phyloP scores from a whole-genome alignment of 2,797 vertebrate species.

The Sternarchorhynchus goeldii region DNA sequence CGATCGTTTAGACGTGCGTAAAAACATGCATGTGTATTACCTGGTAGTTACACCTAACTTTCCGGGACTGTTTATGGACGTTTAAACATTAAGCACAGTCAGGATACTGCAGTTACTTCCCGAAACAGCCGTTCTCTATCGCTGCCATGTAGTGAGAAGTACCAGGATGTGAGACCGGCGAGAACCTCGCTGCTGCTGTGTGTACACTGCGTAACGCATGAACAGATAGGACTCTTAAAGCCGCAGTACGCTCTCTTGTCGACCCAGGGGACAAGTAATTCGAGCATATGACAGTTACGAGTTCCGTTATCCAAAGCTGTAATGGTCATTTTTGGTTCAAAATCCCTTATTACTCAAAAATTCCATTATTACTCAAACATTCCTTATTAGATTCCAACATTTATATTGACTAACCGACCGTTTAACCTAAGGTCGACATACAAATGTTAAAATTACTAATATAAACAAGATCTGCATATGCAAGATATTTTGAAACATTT shows the following conservation, averaged over 20 bases:
- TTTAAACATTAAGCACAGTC: conserved; percentile 63
- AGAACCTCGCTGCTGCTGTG: conserved; percentile 25
- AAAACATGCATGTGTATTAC: conserved; percentile 72
- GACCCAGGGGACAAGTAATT: neutral
- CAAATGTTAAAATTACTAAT: too few relatives aligned
- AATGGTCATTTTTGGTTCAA: too few relatives aligned
- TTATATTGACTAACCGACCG: too few relatives aligned
- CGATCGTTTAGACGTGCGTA: conserved; percentile 11
- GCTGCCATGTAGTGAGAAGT: conserved; percentile 76
- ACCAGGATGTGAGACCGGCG: conserved; percentile 77
- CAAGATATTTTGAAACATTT: too few relatives aligned
- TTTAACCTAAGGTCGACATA: too few relatives aligned
- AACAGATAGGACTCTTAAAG: conserved; percentile 57
- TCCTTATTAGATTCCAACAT: too few relatives aligned
- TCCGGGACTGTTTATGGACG: conserved; percentile 70
- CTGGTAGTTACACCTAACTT: conserved; percentile 71
- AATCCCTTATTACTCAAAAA: too few relatives aligned
- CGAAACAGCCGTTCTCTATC: conserved; percentile 63
- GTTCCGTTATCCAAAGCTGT: too few relatives aligned
- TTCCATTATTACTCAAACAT: too few relatives aligned
- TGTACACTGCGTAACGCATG: conserved; percentile 55
- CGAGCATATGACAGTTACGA: neutral
- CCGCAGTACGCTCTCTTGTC: conserved; percentile 22
- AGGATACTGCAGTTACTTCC: conserved; percentile 73
- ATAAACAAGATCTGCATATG: too few relatives aligned